Percentiles rank a stretch among this genome's conserved stretches.
Conservation (phyloP, 2,797 vertebrate genomes). For the Acanthurus leucopareius region DNA sequence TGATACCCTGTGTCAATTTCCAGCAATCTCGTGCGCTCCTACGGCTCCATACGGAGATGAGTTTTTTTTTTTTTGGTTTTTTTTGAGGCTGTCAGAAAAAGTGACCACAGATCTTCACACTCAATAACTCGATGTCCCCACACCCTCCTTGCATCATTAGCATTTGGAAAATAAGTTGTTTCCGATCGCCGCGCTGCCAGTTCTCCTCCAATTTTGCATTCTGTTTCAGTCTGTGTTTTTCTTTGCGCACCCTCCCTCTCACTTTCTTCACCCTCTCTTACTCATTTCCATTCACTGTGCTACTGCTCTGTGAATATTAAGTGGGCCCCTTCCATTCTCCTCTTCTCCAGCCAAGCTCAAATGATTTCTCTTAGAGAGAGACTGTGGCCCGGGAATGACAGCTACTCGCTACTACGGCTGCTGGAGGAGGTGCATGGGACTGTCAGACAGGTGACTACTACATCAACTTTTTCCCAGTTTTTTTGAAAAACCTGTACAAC, state of each 20-base stretch:
- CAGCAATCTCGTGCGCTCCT: constrained; percentile 52
- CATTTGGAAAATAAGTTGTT: constrained; percentile 76
- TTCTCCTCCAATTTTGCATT: constrained; percentile 84
- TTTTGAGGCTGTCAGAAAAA: constrained; percentile 40
- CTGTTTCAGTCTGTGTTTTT: constrained; percentile 81
- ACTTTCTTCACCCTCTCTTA: constrained; percentile 63
- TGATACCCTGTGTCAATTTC: constrained; percentile 57
- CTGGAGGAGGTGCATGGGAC: constrained; percentile 18
- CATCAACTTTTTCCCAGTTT: constrained; percentile 42
- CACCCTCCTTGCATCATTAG: constrained; percentile 63
- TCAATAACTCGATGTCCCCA: constrained; percentile 52
- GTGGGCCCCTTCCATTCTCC: constrained; percentile 79
- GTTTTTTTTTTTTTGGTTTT: neutral
- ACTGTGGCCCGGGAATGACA: constrained; percentile 41
- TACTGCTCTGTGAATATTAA: constrained; percentile 86
- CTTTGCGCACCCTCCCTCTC: constrained; percentile 47
- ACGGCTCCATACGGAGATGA: constrained; percentile 27
- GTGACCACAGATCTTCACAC: constrained; percentile 54
- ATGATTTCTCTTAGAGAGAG: constrained; percentile 69
- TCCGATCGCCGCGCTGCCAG: constrained; percentile 69
- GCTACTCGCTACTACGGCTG: constrained; percentile 34
- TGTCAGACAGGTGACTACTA: constrained; percentile 64
- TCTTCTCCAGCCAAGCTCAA: constrained; percentile 81
- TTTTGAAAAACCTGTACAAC: constrained; percentile 6
- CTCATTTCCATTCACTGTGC: constrained; percentile 86